phyloP scores from a whole-genome alignment of 2,888 invertebrate genomes.

The Chymomyza procnemis region DNA sequence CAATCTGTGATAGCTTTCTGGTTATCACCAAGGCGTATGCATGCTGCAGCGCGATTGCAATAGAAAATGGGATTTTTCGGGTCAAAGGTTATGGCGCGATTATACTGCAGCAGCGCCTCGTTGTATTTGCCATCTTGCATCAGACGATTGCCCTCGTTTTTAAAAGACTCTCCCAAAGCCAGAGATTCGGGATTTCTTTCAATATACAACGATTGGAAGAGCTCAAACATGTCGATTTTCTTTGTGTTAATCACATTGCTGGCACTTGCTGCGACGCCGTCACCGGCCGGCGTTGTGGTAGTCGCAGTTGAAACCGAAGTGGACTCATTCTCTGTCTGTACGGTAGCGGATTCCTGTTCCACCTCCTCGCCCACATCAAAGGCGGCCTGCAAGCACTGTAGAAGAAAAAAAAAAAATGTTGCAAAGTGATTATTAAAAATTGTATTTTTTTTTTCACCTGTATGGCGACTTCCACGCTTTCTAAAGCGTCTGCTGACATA shows the following conservation, averaged over 20 bases:
- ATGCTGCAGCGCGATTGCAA: slow-evolving; percentile 97
- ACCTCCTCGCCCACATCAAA: slow-evolving; percentile 83
- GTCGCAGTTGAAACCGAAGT: not conserved
- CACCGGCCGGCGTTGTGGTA: slow-evolving; percentile 5
- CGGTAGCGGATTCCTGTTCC: not conserved
- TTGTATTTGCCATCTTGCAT: slow-evolving; percentile 90
- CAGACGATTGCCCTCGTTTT: slow-evolving; percentile 91
- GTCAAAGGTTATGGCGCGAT: slow-evolving; percentile 91
- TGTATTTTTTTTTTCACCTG: not conserved
- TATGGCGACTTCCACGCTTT: slow-evolving; percentile 90
- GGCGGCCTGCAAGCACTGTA: slow-evolving; percentile 94
- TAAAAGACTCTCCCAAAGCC: slow-evolving; percentile 88
- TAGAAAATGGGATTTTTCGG: slow-evolving; percentile 95
- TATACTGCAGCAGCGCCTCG: slow-evolving; percentile 91
- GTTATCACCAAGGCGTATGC: slow-evolving; percentile 92
- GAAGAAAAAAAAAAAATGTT: no score
- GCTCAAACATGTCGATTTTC: slow-evolving; percentile 78
- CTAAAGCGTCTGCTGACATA: slow-evolving; percentile 75
- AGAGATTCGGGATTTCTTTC: slow-evolving; percentile 80
- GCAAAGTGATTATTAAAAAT: not conserved
- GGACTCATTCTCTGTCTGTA: not conserved
- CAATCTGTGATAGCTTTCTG: slow-evolving; percentile 93
- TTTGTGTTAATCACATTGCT: slow-evolving; percentile 41
- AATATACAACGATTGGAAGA: slow-evolving; percentile 78
- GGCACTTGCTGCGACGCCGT: slow-evolving; percentile 6